phyloP scores from a whole-genome alignment of 2,888 invertebrate species.

The Lasioglossum marginatum region DNA sequence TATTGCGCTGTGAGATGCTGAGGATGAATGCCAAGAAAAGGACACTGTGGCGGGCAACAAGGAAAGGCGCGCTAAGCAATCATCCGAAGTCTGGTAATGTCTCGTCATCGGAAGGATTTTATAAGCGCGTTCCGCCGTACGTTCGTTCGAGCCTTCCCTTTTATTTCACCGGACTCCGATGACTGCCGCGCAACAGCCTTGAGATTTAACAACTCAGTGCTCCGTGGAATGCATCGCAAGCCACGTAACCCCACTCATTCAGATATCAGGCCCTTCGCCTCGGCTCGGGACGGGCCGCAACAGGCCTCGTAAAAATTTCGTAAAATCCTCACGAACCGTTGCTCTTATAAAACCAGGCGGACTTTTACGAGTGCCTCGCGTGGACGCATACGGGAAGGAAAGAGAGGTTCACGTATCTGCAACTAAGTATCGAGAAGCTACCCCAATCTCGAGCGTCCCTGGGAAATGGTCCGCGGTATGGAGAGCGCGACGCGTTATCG shows the following conservation, averaged over 20 bases:
- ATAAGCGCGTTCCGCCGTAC: slow-evolving; percentile 6
- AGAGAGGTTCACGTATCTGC: background rate
- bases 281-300: background rate
- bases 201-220: slow-evolving; percentile 19
- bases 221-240: slow-evolving; percentile 6
- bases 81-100: background rate
- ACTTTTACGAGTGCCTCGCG: slow-evolving; percentile 13
- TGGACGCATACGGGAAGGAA: background rate
- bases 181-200: background rate
- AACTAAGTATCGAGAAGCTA: background rate
- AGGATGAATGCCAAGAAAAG: background rate
- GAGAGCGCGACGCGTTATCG: slow-evolving; percentile 40
- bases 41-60: background rate
- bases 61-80: slow-evolving; percentile 22
- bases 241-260: slow-evolving; percentile 13
- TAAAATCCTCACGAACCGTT: slow-evolving; percentile 12
- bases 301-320: slow-evolving; percentile 8
- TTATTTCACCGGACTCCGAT: slow-evolving; percentile 7
- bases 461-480: slow-evolving; percentile 35
- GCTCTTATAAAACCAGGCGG: background rate
- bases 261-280: background rate
- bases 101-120: slow-evolving; percentile 13
- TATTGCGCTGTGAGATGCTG: background rate
- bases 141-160: background rate
- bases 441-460: slow-evolving; percentile 9